Percentiles rank a stretch among this genome's conserved stretches.
phyloP scores from a whole-genome alignment of 2,888 invertebrate species.

The Noctuana brunneofusca region DNA sequence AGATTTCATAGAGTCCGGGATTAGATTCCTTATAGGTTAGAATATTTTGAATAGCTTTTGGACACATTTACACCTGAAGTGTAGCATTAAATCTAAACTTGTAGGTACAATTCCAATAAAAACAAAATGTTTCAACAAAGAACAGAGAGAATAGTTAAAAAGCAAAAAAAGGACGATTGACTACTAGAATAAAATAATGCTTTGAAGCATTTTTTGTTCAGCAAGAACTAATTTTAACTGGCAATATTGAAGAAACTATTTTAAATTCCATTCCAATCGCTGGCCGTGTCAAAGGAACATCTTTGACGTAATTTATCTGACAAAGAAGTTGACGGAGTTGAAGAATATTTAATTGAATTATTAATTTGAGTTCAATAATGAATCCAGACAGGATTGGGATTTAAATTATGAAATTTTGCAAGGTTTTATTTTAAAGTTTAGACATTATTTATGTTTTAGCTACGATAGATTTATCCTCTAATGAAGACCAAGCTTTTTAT shows the following conservation, averaged over 20 bases:
- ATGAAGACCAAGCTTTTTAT: no score
- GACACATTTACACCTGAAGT: no score
- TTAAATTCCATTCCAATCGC: slow-evolving; percentile 9
- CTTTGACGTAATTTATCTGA: slow-evolving; percentile 3
- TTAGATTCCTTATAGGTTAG: no score
- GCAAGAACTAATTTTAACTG: slow-evolving; percentile 5
- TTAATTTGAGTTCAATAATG: slow-evolving; percentile 11
- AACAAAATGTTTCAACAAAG: neutral
- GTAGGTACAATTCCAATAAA: no score
- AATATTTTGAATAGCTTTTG: no score
- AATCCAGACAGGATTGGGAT: neutral
- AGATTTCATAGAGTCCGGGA: no score
- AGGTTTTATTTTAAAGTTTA: neutral
- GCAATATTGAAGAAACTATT: slow-evolving; percentile 13
- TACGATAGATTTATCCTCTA: no score
- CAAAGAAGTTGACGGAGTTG: slow-evolving; percentile 7
- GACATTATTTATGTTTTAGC: neutral
- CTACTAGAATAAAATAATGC: neutral
- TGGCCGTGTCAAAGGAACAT: neutral
- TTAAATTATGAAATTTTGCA: neutral
- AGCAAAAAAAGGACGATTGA: neutral
- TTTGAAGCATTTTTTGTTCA: neutral
- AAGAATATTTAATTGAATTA: slow-evolving; percentile 16
- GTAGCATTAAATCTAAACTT: no score
- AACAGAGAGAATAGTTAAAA: no score